Evolutionary conservation across 2,113 vertebrate genomes (phyloP).

Genomic region (Hiodon alosoides): DNA sequence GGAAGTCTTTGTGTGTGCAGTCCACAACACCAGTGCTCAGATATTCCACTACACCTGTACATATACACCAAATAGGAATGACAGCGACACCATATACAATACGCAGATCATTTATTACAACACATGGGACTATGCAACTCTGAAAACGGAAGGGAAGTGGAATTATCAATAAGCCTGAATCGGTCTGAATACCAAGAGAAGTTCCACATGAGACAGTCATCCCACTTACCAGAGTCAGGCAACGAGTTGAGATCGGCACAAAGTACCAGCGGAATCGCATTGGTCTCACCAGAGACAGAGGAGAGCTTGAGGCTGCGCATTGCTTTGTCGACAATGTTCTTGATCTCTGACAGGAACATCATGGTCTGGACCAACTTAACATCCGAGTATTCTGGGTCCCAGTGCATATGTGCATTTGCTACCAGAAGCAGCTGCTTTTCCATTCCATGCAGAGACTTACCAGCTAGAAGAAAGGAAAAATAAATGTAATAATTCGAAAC

Average conservation of each 20-base stretch:
- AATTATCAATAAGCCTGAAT: neutral
- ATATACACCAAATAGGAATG: neutral
- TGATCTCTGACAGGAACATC: constrained; percentile 98
- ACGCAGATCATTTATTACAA: neutral
- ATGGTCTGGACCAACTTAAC: constrained; percentile 97
- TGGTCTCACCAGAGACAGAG: constrained; percentile 78
- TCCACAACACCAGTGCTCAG: constrained; percentile 92
- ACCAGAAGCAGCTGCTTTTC: constrained; percentile 93
- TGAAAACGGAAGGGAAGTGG: neutral
- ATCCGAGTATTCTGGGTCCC: constrained; percentile 96
- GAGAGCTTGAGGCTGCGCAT: constrained; percentile 83
- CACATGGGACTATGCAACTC: neutral
- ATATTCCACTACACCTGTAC: constrained; percentile 90
- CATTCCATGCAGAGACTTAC: constrained; percentile 80
- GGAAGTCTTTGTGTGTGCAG: constrained; percentile 98
- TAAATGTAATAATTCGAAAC: neutral
- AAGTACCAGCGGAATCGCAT: constrained; percentile 88
- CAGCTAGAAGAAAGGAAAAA: constrained; percentile 56
- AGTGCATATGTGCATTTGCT: constrained; percentile 97
- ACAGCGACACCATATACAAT: neutral
- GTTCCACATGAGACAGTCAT: neutral
- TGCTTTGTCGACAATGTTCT: constrained; percentile 95
- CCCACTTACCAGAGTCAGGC: constrained; percentile 84
- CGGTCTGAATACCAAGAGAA: neutral
- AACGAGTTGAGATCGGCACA: constrained; percentile 97